Percentiles rank a stretch among this genome's conserved stretches.
phyloP scores from a whole-genome alignment of 2,113 vertebrate species.

The Menura novaehollandiae region DNA sequence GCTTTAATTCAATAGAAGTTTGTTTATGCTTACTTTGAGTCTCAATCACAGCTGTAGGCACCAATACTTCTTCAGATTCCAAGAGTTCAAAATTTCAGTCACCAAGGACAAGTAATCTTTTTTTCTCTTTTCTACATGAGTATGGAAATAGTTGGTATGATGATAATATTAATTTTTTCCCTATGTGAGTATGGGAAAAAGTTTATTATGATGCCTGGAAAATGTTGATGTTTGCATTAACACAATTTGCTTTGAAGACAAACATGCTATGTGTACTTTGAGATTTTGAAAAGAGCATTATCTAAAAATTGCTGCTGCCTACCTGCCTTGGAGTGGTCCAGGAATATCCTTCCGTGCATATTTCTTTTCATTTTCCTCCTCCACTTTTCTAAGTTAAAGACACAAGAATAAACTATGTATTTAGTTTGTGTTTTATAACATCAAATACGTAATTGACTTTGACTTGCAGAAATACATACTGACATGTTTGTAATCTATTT shows the following conservation, averaged over 20 bases:
- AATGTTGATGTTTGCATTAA: background rate
- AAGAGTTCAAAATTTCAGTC: background rate
- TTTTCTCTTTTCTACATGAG: background rate
- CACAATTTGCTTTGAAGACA: background rate
- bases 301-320: slow-evolving; percentile 14
- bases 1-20: background rate
- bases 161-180: too few species aligned
- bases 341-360: slow-evolving; percentile 84
- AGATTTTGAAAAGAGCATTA: background rate
- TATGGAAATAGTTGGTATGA: background rate
- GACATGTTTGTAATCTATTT: background rate
- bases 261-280: background rate
- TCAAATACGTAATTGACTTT: background rate
- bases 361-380: slow-evolving; percentile 75
- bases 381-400: slow-evolving; percentile 72
- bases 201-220: background rate
- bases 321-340: slow-evolving; percentile 94
- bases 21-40: background rate
- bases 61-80: background rate
- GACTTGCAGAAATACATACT: background rate
- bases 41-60: background rate
- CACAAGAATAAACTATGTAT: background rate
- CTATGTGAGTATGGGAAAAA: background rate
- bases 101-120: background rate
- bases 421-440: background rate